Base-by-base conservation (phyloP, 2,113 vertebrate species). In the Acrocephalus kingi region DNA sequence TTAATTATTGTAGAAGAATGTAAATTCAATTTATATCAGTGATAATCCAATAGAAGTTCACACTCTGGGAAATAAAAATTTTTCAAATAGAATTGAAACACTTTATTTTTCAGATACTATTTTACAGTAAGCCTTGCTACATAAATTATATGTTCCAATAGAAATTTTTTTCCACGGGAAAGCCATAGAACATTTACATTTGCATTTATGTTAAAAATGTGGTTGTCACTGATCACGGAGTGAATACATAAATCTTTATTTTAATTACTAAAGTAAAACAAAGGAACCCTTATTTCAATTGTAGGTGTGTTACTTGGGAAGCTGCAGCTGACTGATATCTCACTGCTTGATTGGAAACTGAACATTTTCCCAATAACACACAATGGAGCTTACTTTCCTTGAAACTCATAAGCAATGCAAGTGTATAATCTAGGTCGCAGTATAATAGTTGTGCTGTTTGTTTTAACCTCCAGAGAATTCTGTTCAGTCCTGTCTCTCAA, bases 331-430 rank as follows among this genome's bases (percentile, higher is more conserved):
- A 84, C 92, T 96, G 92, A 87, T 96, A 93, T 66, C 66, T 90
- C 78, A 88, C 82, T 90, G 46, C 37, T 92, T 48, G 25, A 93
- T 49, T 3, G 0, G 95, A 91, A 97, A 49, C 80, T 90, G 92
- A 97, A 95, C 64, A 78, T 90, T 95, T 98, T 92, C 94, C 84
- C 93, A 94, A 58, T 76, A 96, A 84, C 89, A 87, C 86, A 95
- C 84, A 95, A 94, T 41, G 75, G 76, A 95, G 85, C 86, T 97
- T 94, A 93, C 93, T 97, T 96, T 96, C 63, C 81, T 91, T 97
- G 86, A 92, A 97, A 97, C 78, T 96, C 90, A 86, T 54, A 96
- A 90, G 71, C 78, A 94, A 86, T 84, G 68, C 46, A 87, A 97
- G 84, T 79, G 21, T 87, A 95, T 95, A 97, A 98, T 96, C 95